A percentile compares a stretch with the other conserved stretches of the same genome.
Conservation (phyloP, 2,113 vertebrate genomes). For the Empidonax alnorum region DNA sequence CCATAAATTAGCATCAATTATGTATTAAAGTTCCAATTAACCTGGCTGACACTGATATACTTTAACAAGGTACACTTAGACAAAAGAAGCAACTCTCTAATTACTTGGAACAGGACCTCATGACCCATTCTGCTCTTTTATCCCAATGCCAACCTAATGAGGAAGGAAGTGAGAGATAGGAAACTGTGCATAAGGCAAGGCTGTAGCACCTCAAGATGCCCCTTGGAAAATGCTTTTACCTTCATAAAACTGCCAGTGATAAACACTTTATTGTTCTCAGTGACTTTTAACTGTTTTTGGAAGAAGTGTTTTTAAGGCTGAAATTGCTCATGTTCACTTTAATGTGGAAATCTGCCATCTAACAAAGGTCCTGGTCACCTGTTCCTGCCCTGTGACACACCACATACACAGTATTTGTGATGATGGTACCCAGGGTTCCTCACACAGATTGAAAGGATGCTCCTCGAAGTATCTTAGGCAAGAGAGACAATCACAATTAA, state of each 20-base stretch:
- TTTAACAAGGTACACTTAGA: conserved; percentile 84
- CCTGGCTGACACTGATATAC: conserved; percentile 86
- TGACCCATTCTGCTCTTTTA: conserved; percentile 83
- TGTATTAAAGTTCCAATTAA: conserved; percentile 89
- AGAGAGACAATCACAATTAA: background rate
- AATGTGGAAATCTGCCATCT: background rate
- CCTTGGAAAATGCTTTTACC: conserved; percentile 41
- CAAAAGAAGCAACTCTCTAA: conserved; percentile 86
- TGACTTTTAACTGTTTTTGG: conserved; percentile 54
- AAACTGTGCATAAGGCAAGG: conserved; percentile 57
- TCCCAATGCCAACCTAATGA: conserved; percentile 77
- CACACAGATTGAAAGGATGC: background rate
- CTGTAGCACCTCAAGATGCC: conserved; percentile 48
- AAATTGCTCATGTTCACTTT: conserved; percentile 38
- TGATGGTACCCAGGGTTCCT: background rate
- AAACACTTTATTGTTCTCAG: conserved; percentile 55
- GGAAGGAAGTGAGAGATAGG: conserved; percentile 74
- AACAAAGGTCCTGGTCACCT: background rate
- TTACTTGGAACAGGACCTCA: conserved; percentile 83
- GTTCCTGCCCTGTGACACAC: background rate
- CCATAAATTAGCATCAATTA: conserved; percentile 89
- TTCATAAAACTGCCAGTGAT: conserved; percentile 55
- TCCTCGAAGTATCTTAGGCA: background rate
- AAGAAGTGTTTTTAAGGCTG: conserved; percentile 36
- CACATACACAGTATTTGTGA: background rate